Evolutionary conservation across 2,888 invertebrate species (phyloP).

Genomic region (Xestia sexstrigata): DNA sequence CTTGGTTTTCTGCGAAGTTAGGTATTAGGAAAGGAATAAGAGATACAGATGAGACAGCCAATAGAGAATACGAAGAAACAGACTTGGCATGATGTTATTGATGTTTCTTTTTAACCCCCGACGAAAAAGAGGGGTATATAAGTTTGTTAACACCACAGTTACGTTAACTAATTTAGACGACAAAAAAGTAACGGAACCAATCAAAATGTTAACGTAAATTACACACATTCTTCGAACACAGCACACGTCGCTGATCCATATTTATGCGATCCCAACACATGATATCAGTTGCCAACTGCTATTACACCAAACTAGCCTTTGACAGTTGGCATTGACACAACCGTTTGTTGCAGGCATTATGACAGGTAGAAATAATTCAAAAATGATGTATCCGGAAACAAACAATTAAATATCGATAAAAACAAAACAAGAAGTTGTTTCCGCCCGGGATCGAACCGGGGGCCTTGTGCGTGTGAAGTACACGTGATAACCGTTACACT

Average conservation of each 20-base stretch:
- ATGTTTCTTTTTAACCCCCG: not conserved
- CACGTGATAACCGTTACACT: conserved; percentile 95
- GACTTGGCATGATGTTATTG: not conserved
- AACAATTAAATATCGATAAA: not conserved
- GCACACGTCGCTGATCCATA: conserved; percentile 56
- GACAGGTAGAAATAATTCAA: not conserved
- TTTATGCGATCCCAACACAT: conserved; percentile 70
- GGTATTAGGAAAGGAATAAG: not conserved
- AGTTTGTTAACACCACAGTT: not conserved
- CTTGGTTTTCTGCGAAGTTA: not conserved
- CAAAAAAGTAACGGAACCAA: not conserved
- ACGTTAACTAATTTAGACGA: not conserved
- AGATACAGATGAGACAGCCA: not conserved
- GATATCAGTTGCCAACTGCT: conserved; percentile 49
- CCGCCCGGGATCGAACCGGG: conserved; percentile 93
- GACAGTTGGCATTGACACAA: not conserved
- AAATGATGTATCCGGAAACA: not conserved
- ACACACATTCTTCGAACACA: conserved; percentile 25
- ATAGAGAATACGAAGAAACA: not conserved
- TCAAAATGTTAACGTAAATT: conserved; percentile 1
- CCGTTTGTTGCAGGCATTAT: not conserved
- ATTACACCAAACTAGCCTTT: not conserved
- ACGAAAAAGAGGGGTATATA: not conserved
- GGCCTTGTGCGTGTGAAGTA: conserved; percentile 95
- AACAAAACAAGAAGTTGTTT: conserved; percentile 79